Conservation (phyloP, 2,113 vertebrate genomes). For the Cynopterus brachyotis region DNA sequence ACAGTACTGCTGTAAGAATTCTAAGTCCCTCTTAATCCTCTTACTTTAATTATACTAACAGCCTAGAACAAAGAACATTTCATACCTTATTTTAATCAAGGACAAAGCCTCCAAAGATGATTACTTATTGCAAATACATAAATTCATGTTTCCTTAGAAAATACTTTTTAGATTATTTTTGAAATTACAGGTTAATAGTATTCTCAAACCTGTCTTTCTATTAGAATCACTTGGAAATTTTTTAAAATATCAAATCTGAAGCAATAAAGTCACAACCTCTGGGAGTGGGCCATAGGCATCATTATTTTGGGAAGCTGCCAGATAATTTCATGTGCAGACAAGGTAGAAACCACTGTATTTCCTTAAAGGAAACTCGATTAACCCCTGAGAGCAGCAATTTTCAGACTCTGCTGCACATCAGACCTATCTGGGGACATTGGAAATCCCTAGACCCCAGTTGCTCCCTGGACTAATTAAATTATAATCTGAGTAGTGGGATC, state of each 20-base stretch:
- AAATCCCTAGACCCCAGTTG: background rate
- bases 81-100: slow-evolving; percentile 14
- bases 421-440: background rate
- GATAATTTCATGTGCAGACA: background rate
- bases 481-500: background rate
- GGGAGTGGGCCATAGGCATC: background rate
- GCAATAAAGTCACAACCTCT: background rate
- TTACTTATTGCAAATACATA: background rate
- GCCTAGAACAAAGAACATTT: background rate
- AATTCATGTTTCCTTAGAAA: slow-evolving; percentile 17
- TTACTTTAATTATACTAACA: background rate
- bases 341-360: background rate
- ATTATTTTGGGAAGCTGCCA: background rate
- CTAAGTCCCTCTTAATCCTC: background rate
- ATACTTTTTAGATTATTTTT: background rate
- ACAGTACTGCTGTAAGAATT: background rate
- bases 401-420: background rate
- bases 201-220: background rate
- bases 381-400: background rate
- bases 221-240: background rate
- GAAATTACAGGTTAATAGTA: background rate
- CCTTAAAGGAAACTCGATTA: slow-evolving; percentile 40
- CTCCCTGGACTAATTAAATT: background rate
- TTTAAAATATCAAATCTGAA: background rate
- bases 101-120: background rate